Percentiles rank a stretch among this genome's conserved stretches.
These are phyloP conservation scores for Orthosia cruda DNA, from an alignment of 2,888 invertebrate genomes.

Conservation along the genomic window DNA sequence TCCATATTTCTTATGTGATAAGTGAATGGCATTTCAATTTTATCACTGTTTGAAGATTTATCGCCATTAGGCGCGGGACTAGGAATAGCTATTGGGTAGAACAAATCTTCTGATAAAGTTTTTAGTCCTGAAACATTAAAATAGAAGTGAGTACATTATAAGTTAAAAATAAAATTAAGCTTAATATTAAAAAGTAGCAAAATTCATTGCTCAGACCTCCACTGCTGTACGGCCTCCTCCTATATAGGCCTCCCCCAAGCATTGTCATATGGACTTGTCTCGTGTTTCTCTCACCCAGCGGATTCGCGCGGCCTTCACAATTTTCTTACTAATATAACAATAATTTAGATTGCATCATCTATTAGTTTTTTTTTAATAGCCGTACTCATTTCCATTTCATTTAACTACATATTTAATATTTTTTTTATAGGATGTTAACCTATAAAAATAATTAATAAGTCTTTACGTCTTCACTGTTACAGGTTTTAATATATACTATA, in stretches of 20 bases:
- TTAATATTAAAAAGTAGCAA: no score
- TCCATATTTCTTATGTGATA: slow-evolving; percentile 20
- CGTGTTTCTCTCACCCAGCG: no score
- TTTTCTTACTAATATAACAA: no score
- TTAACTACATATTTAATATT: neutral
- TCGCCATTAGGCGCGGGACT: neutral
- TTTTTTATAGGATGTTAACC: no score
- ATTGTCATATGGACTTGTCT: no score
- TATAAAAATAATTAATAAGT: no score
- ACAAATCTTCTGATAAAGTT: slow-evolving; percentile 20
- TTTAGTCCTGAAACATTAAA: slow-evolving; percentile 5
- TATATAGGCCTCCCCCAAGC: no score
- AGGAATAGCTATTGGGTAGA: slow-evolving; percentile 4
- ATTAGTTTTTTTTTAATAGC: neutral
- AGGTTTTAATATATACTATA: neutral
- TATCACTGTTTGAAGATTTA: neutral
- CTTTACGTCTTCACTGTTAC: neutral
- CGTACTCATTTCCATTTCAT: neutral
- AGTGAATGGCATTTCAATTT: slow-evolving; percentile 8
- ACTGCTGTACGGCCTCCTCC: no score
- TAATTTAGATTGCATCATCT: neutral
- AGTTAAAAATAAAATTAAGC: neutral
- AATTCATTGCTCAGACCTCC: no score
- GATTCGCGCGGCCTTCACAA: no score
- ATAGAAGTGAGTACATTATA: neutral